Evolutionary conservation across 2,113 vertebrate genomes (phyloP).

Genomic region (Trogon surrucura): DNA sequence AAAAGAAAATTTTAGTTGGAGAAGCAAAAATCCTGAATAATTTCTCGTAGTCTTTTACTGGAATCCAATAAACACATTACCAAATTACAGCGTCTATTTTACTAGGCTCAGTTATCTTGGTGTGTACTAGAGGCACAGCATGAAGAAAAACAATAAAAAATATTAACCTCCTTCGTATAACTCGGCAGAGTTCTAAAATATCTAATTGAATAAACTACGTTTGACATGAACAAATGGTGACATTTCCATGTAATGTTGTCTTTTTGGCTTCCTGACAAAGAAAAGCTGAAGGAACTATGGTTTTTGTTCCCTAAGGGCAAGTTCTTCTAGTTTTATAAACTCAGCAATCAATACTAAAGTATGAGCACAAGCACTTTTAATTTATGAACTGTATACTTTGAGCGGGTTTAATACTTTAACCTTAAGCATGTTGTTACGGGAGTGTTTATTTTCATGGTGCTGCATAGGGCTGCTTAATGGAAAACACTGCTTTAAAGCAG

Average conservation of each 20-base stretch:
- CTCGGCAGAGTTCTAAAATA: constrained; percentile 28
- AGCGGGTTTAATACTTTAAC: constrained; percentile 1
- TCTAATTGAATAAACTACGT: constrained; percentile 50
- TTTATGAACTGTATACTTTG: constrained; percentile 41
- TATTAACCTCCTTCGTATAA: constrained; percentile 24
- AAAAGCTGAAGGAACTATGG: constrained; percentile 31
- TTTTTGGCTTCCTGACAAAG: constrained; percentile 54
- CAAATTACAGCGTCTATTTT: constrained; percentile 51
- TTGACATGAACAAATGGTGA: constrained; percentile 48
- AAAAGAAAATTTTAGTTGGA: background rate
- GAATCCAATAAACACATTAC: constrained; percentile 55
- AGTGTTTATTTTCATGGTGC: constrained; percentile 2
- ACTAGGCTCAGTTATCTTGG: constrained; percentile 23
- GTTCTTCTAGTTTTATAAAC: constrained; percentile 46
- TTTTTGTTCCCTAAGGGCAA: constrained; percentile 42
- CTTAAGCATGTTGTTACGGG: background rate
- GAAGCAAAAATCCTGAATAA: constrained; percentile 9
- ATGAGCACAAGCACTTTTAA: constrained; percentile 41
- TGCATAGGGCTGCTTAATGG: background rate
- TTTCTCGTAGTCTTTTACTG: background rate
- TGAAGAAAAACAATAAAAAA: constrained; percentile 46
- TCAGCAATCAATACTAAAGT: constrained; percentile 47
- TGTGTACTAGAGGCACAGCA: constrained; percentile 27
- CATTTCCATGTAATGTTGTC: constrained; percentile 47
- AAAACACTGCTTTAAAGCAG: constrained; percentile 16